phyloP scores from a whole-genome alignment of 2,797 vertebrate genomes.

The Hybognathus amarus region DNA sequence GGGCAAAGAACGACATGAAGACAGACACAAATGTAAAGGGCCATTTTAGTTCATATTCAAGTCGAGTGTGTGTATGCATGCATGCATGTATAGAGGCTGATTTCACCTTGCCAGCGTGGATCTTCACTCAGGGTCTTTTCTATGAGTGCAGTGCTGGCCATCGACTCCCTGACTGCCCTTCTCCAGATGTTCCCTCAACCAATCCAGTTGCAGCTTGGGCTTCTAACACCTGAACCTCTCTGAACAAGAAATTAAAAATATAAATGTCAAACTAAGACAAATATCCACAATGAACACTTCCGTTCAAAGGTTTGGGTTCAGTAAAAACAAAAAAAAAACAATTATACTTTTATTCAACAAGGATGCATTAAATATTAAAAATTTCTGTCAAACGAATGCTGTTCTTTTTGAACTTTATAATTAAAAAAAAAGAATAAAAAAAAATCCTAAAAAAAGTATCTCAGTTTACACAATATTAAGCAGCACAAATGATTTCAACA shows the following conservation, averaged over 20 bases:
- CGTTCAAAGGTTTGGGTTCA: too few species aligned
- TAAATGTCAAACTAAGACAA: neutral
- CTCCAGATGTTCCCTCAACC: constrained; percentile 86
- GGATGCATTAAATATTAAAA: too few species aligned
- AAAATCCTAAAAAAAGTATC: neutral
- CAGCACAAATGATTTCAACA: too few species aligned
- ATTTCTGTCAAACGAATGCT: neutral
- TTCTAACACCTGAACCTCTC: constrained; percentile 96
- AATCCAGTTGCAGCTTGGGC: constrained; percentile 88
- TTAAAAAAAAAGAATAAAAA: neutral
- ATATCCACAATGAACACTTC: neutral
- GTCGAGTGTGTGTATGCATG: neutral
- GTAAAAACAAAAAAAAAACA: too few species aligned
- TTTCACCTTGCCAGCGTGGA: constrained; percentile 94
- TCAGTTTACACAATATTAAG: neutral
- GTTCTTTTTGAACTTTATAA: neutral
- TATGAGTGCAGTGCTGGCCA: constrained; percentile 97
- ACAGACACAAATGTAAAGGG: neutral
- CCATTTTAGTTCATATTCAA: neutral
- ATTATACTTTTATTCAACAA: neutral
- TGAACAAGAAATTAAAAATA: constrained; percentile 60
- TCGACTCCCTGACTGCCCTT: constrained; percentile 93
- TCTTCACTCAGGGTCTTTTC: constrained; percentile 97
- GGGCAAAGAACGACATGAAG: constrained; percentile 4
- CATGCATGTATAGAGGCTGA: neutral